phyloP scores from a whole-genome alignment of 2,113 vertebrate genomes.

The Panthera uncia region DNA sequence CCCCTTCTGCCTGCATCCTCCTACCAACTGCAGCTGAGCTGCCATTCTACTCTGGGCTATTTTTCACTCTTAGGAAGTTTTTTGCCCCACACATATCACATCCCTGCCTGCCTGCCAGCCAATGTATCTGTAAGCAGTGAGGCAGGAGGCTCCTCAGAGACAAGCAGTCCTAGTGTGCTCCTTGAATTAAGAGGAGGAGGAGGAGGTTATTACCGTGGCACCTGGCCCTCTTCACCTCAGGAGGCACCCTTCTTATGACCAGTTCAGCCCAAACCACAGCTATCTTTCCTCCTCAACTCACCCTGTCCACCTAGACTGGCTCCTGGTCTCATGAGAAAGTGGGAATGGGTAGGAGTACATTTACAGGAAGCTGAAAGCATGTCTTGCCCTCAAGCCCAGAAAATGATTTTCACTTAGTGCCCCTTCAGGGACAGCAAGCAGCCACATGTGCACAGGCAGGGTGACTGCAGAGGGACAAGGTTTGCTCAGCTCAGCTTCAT shows the following conservation, averaged over 20 bases:
- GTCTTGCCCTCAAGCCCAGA: neutral
- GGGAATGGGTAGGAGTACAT: neutral
- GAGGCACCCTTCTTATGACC: neutral
- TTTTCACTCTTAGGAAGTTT: constrained; percentile 5
- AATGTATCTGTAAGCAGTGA: neutral
- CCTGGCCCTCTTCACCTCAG: neutral
- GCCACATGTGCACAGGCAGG: neutral
- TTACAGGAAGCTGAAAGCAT: neutral
- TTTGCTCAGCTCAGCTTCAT: neutral
- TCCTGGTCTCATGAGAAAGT: neutral
- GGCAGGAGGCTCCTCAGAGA: neutral
- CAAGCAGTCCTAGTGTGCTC: neutral
- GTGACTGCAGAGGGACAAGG: neutral
- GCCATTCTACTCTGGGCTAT: neutral
- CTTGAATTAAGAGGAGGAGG: neutral
- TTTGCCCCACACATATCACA: neutral
- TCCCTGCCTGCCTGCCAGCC: neutral
- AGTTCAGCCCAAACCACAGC: neutral
- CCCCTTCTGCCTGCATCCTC: neutral
- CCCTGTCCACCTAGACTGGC: neutral
- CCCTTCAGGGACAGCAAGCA: neutral
- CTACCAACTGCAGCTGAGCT: neutral
- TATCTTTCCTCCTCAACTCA: neutral
- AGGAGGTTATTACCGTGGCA: neutral
- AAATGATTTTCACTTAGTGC: neutral